These are phyloP conservation scores for Tyria jacobaeae DNA, from an alignment of 2,888 invertebrate species.

Conservation along the genomic window DNA sequence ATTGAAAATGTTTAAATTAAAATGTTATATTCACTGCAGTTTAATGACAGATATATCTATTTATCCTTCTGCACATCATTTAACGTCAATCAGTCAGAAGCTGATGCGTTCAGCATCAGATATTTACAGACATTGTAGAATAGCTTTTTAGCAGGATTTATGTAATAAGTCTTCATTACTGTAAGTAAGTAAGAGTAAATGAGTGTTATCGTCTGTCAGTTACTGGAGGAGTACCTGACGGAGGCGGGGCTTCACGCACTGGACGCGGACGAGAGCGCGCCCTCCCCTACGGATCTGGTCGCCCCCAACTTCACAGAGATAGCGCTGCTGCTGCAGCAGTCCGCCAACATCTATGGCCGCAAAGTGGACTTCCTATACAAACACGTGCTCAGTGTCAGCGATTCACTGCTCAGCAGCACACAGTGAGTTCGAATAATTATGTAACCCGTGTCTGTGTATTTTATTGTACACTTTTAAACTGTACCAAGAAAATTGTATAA, in stretches of 20 bases:
- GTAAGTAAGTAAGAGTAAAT: neutral
- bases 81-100: too few relatives aligned
- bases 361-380: slow-evolving; percentile 89
- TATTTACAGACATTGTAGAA: too few relatives aligned
- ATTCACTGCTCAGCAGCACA: slow-evolving; percentile 62
- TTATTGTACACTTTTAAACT: too few relatives aligned
- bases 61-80: too few relatives aligned
- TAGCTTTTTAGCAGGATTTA: too few relatives aligned
- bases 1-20: too few relatives aligned
- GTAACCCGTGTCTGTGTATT: too few relatives aligned
- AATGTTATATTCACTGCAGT: too few relatives aligned
- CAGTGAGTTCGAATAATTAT: slow-evolving; percentile 37
- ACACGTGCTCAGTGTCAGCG: slow-evolving; percentile 72
- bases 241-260: slow-evolving; percentile 77
- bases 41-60: too few relatives aligned
- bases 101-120: too few relatives aligned
- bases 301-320: slow-evolving; percentile 91
- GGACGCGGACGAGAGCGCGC: slow-evolving; percentile 50
- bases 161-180: neutral
- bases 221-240: slow-evolving; percentile 86
- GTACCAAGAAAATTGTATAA: too few relatives aligned
- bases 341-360: slow-evolving; percentile 89
- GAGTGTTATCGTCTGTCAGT: slow-evolving; percentile 57
- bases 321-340: slow-evolving; percentile 92
- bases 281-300: slow-evolving; percentile 8